These are phyloP conservation scores for Zygothrica quintamaculata DNA, from an alignment of 2,888 invertebrate species.

Conservation along the genomic window DNA sequence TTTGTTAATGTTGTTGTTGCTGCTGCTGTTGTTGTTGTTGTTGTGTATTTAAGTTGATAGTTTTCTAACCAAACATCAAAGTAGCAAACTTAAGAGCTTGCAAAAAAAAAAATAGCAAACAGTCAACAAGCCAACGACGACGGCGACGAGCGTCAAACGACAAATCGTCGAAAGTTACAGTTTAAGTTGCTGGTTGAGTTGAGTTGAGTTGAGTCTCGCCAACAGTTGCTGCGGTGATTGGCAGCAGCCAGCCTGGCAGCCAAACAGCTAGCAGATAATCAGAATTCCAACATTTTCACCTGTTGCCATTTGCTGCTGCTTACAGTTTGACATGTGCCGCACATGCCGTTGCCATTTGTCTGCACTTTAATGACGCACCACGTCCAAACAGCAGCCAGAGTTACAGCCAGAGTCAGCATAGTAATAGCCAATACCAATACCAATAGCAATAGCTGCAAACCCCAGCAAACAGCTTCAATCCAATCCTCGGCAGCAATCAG, in stretches of 20 bases:
- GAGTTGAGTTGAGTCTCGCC: constrained; percentile 47
- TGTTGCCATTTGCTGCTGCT: constrained; percentile 72
- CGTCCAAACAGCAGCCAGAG: constrained; percentile 36
- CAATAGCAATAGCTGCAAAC: constrained; percentile 21
- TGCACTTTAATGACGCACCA: constrained; percentile 80
- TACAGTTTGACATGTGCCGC: constrained; percentile 82
- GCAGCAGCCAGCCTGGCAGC: constrained; percentile 17
- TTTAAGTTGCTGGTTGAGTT: constrained; percentile 66
- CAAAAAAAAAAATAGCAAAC: constrained; percentile 38
- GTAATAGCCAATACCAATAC: constrained; percentile 4
- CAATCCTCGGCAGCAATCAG: constrained; percentile 63
- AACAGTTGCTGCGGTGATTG: constrained; percentile 47
- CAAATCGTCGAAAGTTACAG: constrained; percentile 80
- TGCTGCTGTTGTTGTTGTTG: constrained; percentile 34
- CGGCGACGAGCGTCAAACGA: constrained; percentile 56
- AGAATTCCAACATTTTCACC: constrained; percentile 81
- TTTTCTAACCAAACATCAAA: constrained; percentile 71
- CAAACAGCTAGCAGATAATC: constrained; percentile 64
- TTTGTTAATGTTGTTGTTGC: constrained; percentile 31
- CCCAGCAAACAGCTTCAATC: constrained; percentile 39
- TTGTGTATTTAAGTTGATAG: constrained; percentile 58
- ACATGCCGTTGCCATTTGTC: constrained; percentile 82
- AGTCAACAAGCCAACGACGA: constrained; percentile 45
- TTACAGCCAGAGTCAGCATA: not conserved
- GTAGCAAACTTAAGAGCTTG: constrained; percentile 36